A percentile compares a stretch with the other conserved stretches of the same genome.
Evolutionary conservation across 2,113 vertebrate genomes (phyloP).

Genomic region (Montifringilla adamsi): DNA sequence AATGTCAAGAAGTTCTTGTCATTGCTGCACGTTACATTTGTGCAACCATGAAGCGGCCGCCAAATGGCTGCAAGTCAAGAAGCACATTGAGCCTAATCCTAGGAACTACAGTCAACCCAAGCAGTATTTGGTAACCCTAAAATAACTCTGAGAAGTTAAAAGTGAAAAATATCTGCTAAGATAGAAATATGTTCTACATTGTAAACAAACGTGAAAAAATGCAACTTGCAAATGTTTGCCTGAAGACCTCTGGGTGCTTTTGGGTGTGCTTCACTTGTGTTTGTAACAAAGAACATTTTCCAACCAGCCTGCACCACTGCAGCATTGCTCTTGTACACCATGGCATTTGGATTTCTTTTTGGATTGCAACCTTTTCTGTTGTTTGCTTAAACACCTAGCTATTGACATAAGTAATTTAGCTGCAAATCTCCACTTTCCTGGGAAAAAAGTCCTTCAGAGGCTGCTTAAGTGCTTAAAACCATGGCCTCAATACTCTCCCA

Average conservation of each 20-base stretch:
- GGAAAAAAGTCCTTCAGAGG: constrained; percentile 13
- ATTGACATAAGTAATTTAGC: background rate
- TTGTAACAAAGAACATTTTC: background rate
- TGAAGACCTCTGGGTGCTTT: background rate
- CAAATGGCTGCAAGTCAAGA: constrained; percentile 11
- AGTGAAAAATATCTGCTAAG: background rate
- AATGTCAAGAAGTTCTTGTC: constrained; percentile 2
- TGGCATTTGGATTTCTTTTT: background rate
- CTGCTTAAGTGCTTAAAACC: background rate
- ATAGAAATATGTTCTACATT: background rate
- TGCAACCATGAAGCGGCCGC: background rate
- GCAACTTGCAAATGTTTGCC: background rate
- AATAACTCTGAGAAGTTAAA: background rate
- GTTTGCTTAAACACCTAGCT: background rate
- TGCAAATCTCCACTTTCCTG: constrained; percentile 2
- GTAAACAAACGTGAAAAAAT: background rate
- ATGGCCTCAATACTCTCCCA: background rate
- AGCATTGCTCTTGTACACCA: background rate
- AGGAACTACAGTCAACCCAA: background rate
- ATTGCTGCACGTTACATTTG: background rate
- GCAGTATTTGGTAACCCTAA: background rate
- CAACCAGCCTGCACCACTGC: background rate
- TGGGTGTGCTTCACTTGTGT: background rate
- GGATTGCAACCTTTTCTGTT: background rate
- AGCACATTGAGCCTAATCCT: background rate